Percentiles rank a stretch among this genome's conserved stretches.
These are phyloP conservation scores for Engystomops pustulosus DNA, from an alignment of 2,113 vertebrate species.

Conservation along the genomic window DNA sequence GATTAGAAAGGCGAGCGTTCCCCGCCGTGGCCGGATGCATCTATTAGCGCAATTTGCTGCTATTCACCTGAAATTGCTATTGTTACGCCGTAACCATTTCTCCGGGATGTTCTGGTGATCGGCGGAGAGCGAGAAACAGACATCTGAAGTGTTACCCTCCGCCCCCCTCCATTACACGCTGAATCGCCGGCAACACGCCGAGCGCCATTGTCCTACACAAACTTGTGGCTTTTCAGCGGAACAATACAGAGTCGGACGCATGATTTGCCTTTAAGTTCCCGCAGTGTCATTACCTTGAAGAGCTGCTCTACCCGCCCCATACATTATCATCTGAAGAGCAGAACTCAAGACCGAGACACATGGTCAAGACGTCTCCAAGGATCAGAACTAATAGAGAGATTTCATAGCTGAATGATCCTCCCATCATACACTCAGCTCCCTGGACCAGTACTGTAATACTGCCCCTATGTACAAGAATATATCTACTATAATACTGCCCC, in stretches of 20 bases:
- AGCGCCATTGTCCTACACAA: neutral
- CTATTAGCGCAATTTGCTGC: conserved; percentile 48
- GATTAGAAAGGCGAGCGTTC: conserved; percentile 21
- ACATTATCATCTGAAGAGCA: neutral
- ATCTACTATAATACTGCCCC: neutral
- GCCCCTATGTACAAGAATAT: too few species aligned
- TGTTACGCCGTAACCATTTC: neutral
- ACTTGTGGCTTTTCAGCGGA: neutral
- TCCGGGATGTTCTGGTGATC: neutral
- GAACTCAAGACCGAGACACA: neutral
- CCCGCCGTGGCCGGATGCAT: conserved; percentile 26
- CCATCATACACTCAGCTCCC: too few species aligned
- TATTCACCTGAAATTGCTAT: conserved; percentile 52
- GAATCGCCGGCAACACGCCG: neutral
- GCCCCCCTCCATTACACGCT: neutral
- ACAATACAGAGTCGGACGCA: neutral
- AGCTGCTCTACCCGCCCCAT: neutral
- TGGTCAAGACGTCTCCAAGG: neutral
- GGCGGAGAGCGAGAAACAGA: neutral
- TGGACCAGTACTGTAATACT: too few species aligned
- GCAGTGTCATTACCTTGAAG: conserved; percentile 9
- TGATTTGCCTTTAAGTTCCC: neutral
- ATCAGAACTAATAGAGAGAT: neutral
- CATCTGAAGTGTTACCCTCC: neutral
- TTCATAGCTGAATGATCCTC: neutral